phyloP scores from a whole-genome alignment of 1,140 invertebrate species.

The Bombus ignitus region DNA sequence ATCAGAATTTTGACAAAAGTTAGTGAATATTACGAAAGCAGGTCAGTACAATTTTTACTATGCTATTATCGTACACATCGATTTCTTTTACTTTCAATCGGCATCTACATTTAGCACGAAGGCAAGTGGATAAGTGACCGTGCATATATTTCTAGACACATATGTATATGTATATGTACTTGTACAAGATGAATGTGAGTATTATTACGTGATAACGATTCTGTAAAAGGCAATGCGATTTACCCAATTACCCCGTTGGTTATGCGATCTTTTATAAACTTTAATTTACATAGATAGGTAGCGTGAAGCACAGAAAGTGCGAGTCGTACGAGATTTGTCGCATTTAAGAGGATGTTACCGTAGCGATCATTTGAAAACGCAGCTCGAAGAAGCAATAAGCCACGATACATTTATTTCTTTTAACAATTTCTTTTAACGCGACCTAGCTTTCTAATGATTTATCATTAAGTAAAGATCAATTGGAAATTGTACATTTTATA shows the following conservation, averaged over 20 bases:
- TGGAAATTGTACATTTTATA: background rate
- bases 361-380: background rate
- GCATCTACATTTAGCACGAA: background rate
- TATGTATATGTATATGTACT: constrained; percentile 45
- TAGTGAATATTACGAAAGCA: no score
- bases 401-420: background rate
- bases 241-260: constrained; percentile 22
- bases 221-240: constrained; percentile 59
- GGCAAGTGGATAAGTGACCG: background rate
- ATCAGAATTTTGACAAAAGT: no score
- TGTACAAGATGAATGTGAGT: constrained; percentile 64
- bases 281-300: constrained; percentile 49
- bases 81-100: background rate
- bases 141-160: constrained; percentile 37
- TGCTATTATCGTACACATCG: background rate
- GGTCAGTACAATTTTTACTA: background rate
- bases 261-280: constrained; percentile 63
- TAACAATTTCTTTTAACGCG: background rate
- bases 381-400: background rate
- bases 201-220: constrained; percentile 58
- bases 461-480: background rate
- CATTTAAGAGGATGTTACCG: background rate
- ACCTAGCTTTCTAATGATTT: no score
- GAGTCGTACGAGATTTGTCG: background rate
- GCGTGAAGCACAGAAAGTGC: constrained; percentile 8